These are phyloP conservation scores for Catocala sponsa DNA, from an alignment of 2,888 invertebrate species.

Conservation along the genomic window DNA sequence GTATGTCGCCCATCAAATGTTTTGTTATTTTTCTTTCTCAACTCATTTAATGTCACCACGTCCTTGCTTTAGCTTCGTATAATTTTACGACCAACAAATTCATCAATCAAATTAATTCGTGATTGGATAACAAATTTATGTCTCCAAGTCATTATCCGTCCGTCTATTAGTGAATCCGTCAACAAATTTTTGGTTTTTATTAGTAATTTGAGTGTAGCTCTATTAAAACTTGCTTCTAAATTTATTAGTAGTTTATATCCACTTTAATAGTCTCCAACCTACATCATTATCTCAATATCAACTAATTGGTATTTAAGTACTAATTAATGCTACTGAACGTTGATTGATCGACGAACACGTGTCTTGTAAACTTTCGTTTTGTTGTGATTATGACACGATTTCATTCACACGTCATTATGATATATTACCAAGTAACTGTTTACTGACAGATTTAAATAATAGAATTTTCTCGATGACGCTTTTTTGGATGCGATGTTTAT, in stretches of 20 bases:
- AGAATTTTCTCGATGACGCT: too few species aligned
- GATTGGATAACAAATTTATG: constrained; percentile 46
- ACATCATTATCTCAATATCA: constrained; percentile 66
- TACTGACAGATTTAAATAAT: constrained; percentile 1
- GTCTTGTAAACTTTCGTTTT: constrained; percentile 56
- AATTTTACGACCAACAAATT: constrained; percentile 43
- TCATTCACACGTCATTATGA: constrained; percentile 40
- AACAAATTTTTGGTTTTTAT: constrained; percentile 46
- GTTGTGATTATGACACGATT: constrained; percentile 49
- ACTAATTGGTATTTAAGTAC: constrained; percentile 72
- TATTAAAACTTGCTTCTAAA: constrained; percentile 46
- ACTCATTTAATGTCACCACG: constrained; percentile 2
- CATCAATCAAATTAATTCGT: constrained; percentile 47
- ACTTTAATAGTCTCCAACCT: constrained; percentile 64
- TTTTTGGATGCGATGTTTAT: too few species aligned
- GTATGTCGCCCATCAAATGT: constrained; percentile 13
- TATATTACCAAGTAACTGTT: constrained; percentile 9
- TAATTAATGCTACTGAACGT: constrained; percentile 68
- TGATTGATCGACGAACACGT: constrained; percentile 71
- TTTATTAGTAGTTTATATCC: constrained; percentile 58
- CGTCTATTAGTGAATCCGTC: constrained; percentile 45
- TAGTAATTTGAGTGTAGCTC: constrained; percentile 40
- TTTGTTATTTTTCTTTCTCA: constrained; percentile 4
- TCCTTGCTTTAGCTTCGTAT: constrained; percentile 18
- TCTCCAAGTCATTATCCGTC: constrained; percentile 39